Percentiles rank a stretch among this genome's conserved stretches.
Evolutionary conservation across 1,140 invertebrate genomes (phyloP).

Genomic region (Bradysia coprophila): DNA sequence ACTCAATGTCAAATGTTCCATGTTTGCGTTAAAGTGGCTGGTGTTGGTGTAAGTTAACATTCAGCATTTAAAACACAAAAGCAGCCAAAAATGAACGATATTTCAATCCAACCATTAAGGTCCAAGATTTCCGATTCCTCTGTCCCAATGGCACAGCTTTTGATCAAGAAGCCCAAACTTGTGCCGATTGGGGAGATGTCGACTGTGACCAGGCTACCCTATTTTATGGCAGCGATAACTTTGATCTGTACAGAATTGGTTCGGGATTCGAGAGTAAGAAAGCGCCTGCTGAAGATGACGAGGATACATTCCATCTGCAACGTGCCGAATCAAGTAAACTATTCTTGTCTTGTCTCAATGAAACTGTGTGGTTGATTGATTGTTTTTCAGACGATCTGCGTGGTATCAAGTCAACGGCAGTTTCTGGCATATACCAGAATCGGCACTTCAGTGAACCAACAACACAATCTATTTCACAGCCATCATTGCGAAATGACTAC

Average conservation of each 20-base stretch:
- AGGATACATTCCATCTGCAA: slow-evolving; percentile 54
- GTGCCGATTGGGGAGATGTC: slow-evolving; percentile 77
- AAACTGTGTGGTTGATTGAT: too few relatives aligned
- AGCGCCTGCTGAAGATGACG: slow-evolving; percentile 35
- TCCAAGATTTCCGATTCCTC: slow-evolving; percentile 66
- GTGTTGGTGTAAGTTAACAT: slow-evolving; percentile 44
- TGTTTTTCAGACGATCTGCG: too few relatives aligned
- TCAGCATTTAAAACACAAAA: not conserved
- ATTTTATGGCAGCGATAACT: slow-evolving; percentile 64
- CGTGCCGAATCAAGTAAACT: slow-evolving; percentile 45
- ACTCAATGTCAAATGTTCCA: slow-evolving; percentile 86
- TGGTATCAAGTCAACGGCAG: too few relatives aligned
- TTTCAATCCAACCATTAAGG: too few relatives aligned
- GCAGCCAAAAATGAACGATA: not conserved
- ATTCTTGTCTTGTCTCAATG: slow-evolving; percentile 4
- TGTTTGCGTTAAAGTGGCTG: slow-evolving; percentile 67
- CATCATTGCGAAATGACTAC: not conserved
- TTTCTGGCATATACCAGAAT: too few relatives aligned
- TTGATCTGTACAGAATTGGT: slow-evolving; percentile 62
- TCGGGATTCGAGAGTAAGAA: slow-evolving; percentile 43
- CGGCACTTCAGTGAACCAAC: too few relatives aligned
- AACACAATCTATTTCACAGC: too few relatives aligned
- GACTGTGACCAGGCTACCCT: slow-evolving; percentile 62
- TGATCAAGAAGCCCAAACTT: slow-evolving; percentile 82
- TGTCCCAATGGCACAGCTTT: slow-evolving; percentile 85